Conservation (phyloP, 23 tunicate species). For the Styela clava region DNA sequence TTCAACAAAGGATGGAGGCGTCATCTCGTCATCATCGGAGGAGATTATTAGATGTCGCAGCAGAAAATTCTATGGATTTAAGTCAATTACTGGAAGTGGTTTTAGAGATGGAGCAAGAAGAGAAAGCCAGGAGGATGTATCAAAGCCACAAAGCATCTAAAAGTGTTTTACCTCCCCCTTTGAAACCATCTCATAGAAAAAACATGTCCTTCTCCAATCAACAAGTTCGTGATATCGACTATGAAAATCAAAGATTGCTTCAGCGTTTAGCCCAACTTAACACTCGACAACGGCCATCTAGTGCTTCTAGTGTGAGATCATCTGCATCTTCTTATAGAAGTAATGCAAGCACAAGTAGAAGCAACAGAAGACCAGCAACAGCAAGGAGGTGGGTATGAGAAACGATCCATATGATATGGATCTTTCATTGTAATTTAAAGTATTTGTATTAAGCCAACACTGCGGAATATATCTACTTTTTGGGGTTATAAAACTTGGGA, state of each 20-base stretch:
- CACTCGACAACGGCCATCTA: slow-evolving; percentile 62
- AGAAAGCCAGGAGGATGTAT: slow-evolving; percentile 19
- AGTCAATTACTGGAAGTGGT: slow-evolving; percentile 74
- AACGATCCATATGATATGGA: too few relatives aligned
- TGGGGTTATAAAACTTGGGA: too few relatives aligned
- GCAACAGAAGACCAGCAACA: slow-evolving; percentile 29
- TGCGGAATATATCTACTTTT: too few relatives aligned
- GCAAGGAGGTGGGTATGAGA: background rate
- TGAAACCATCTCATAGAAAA: slow-evolving; percentile 26
- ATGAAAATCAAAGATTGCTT: slow-evolving; percentile 66
- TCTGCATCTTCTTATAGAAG: slow-evolving; percentile 29
- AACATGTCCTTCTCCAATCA: slow-evolving; percentile 75
- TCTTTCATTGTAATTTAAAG: too few relatives aligned
- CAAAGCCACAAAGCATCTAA: background rate
- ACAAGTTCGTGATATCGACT: slow-evolving; percentile 76
- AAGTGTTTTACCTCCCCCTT: background rate
- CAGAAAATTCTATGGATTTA: slow-evolving; percentile 63
- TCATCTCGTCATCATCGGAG: slow-evolving; percentile 52
- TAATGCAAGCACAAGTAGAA: slow-evolving; percentile 28
- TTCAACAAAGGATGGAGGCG: slow-evolving; percentile 13
- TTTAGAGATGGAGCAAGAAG: slow-evolving; percentile 67
- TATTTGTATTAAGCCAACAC: too few relatives aligned
- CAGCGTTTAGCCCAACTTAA: slow-evolving; percentile 35
- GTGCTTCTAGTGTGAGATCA: slow-evolving; percentile 83
- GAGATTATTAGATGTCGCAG: slow-evolving; percentile 69